These are phyloP conservation scores for Dynastes maya DNA, from an alignment of 2,888 invertebrate species.

Conservation along the genomic window DNA sequence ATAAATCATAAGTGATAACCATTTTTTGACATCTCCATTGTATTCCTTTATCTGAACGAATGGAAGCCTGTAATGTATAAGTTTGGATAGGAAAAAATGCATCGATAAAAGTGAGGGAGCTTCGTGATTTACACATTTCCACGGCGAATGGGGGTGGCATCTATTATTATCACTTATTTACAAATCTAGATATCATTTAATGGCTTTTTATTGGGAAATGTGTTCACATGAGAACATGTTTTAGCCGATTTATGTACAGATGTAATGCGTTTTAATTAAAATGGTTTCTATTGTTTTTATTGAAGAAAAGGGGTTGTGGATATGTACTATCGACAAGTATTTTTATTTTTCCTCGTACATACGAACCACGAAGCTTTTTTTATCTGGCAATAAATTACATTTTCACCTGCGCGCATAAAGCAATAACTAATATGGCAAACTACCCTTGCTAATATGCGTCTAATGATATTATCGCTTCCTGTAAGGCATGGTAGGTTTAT, in stretches of 20 bases:
- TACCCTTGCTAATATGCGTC: slow-evolving; percentile 19
- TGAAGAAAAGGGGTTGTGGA: slow-evolving; percentile 15
- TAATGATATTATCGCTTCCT: slow-evolving; percentile 26
- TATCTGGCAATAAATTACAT: slow-evolving; percentile 26
- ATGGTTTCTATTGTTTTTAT: slow-evolving; percentile 31
- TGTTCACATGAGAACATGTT: neutral
- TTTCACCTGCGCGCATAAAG: slow-evolving; percentile 28
- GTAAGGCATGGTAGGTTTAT: slow-evolving; percentile 29
- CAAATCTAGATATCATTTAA: slow-evolving; percentile 55
- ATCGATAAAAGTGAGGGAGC: neutral
- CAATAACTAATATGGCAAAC: slow-evolving; percentile 10
- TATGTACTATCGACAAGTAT: slow-evolving; percentile 4
- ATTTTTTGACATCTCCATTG: slow-evolving; percentile 14
- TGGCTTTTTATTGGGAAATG: slow-evolving; percentile 50
- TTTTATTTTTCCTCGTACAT: neutral
- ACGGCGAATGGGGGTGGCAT: slow-evolving; percentile 24
- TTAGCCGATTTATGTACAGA: neutral
- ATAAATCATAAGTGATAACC: slow-evolving; percentile 15
- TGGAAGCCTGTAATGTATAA: neutral
- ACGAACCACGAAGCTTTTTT: neutral
- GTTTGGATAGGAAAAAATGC: neutral
- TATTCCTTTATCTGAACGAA: neutral
- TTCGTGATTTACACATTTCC: slow-evolving; percentile 20
- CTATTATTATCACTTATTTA: slow-evolving; percentile 56
- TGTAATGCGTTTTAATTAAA: slow-evolving; percentile 22